phyloP scores from a whole-genome alignment of 2,797 vertebrate genomes.

The Meda fulgida region DNA sequence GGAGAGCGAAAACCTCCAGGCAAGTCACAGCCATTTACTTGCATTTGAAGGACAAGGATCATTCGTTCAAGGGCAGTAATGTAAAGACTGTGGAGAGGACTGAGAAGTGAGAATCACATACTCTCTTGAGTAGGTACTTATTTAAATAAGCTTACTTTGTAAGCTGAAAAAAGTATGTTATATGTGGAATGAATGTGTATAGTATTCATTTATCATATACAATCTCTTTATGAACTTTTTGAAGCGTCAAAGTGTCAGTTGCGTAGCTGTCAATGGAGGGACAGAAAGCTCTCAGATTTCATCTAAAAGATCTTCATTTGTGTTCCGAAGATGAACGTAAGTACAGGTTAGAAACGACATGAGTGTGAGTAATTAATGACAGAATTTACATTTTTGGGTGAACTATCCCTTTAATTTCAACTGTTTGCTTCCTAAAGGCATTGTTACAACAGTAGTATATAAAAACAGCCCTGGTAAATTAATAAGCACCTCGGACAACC shows the following conservation, averaged over 20 bases:
- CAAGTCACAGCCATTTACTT: neutral
- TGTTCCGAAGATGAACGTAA: no score
- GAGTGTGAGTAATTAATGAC: no score
- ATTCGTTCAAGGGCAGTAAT: slow-evolving; percentile 10
- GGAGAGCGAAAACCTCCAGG: neutral
- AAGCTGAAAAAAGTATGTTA: neutral
- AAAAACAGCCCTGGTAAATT: neutral
- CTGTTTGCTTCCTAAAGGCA: neutral
- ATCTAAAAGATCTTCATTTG: no score
- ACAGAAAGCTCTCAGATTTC: no score
- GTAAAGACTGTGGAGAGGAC: neutral
- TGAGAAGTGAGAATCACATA: neutral
- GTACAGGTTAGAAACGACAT: no score
- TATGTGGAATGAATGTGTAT: neutral
- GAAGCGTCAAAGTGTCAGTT: no score
- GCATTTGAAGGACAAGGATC: slow-evolving; percentile 34
- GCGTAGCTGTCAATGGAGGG: no score
- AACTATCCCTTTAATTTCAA: neutral
- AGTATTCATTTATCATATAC: neutral
- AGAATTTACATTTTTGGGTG: rapidly evolving
- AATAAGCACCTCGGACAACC: neutral
- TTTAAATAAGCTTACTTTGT: neutral
- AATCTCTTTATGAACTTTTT: no score
- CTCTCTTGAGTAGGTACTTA: neutral
- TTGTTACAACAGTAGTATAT: neutral